These are phyloP conservation scores for Acinonyx jubatus DNA, from an alignment of 2,113 vertebrate species.

Conservation along the genomic window DNA sequence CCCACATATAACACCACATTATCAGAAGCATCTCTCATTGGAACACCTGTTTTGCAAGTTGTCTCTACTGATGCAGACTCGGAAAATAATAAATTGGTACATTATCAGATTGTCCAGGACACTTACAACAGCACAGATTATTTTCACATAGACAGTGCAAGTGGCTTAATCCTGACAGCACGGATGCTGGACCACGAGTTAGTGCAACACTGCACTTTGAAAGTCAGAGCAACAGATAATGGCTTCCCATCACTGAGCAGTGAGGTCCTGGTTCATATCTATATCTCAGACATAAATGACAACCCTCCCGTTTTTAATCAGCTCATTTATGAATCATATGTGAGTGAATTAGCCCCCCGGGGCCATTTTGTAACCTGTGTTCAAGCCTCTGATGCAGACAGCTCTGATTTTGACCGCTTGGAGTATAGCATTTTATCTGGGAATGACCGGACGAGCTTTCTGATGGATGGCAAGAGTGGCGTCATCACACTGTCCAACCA, in stretches of 20 bases:
- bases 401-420: conserved; percentile 92
- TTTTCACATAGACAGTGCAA: conserved; percentile 97
- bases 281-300: conserved; percentile 95
- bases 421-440: conserved; percentile 96
- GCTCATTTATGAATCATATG: conserved; percentile 95
- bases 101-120: conserved; percentile 96
- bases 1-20: conserved; percentile 90
- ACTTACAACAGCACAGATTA: conserved; percentile 95
- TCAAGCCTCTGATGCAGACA: conserved; percentile 96
- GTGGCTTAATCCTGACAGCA: conserved; percentile 96
- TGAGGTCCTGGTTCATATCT: conserved; percentile 92
- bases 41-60: conserved; percentile 95
- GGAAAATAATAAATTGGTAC: conserved; percentile 91
- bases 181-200: conserved; percentile 95
- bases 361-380: conserved; percentile 98
- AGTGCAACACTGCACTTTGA: conserved; percentile 90
- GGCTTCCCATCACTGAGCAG: conserved; percentile 95
- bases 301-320: conserved; percentile 97
- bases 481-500: conserved; percentile 93
- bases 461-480: conserved; percentile 92
- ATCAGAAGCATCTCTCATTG: conserved; percentile 95
- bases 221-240: conserved; percentile 94
- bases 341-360: conserved; percentile 94
- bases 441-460: conserved; percentile 94
- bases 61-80: conserved; percentile 94